These are phyloP conservation scores for Upupa epops DNA, from an alignment of 2,113 vertebrate species.

Conservation along the genomic window DNA sequence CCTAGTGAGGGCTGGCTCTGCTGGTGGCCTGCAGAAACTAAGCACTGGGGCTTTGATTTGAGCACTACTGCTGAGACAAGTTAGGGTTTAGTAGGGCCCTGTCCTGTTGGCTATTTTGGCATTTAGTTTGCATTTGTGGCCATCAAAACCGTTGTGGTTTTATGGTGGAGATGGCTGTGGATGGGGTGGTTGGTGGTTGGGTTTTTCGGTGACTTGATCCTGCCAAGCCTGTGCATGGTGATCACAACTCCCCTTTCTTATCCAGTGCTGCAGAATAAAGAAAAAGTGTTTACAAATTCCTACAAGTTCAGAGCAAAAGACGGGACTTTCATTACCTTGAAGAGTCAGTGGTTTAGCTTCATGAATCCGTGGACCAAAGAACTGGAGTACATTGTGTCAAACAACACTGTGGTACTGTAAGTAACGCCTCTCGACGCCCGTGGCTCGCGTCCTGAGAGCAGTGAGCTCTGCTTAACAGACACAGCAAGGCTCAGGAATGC, in stretches of 20 bases:
- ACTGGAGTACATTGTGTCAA: conserved; percentile 92
- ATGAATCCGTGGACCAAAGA: conserved; percentile 96
- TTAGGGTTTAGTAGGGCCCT: background rate
- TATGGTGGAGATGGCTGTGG: background rate
- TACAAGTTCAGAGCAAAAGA: conserved; percentile 92
- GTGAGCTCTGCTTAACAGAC: background rate
- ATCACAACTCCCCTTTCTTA: conserved; percentile 33
- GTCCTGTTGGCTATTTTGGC: background rate
- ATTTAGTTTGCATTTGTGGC: background rate
- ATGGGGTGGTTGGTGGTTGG: too few relatives aligned
- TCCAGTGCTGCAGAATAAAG: conserved; percentile 87
- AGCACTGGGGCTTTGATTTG: background rate
- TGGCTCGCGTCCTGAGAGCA: background rate
- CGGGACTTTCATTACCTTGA: conserved; percentile 86
- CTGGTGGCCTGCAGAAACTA: background rate
- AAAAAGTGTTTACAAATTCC: conserved; percentile 88
- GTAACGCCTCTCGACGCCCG: conserved; percentile 52
- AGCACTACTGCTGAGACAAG: background rate
- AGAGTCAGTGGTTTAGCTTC: conserved; percentile 95
- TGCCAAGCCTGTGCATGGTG: background rate
- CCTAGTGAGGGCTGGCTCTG: background rate
- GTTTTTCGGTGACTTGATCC: background rate
- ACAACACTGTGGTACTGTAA: conserved; percentile 90
- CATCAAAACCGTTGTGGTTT: background rate
- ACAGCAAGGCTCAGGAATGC: background rate